Percentiles rank a stretch among this genome's conserved stretches.
Conservation (phyloP, 1,140 invertebrate genomes). For the Neodiprion fabricii region DNA sequence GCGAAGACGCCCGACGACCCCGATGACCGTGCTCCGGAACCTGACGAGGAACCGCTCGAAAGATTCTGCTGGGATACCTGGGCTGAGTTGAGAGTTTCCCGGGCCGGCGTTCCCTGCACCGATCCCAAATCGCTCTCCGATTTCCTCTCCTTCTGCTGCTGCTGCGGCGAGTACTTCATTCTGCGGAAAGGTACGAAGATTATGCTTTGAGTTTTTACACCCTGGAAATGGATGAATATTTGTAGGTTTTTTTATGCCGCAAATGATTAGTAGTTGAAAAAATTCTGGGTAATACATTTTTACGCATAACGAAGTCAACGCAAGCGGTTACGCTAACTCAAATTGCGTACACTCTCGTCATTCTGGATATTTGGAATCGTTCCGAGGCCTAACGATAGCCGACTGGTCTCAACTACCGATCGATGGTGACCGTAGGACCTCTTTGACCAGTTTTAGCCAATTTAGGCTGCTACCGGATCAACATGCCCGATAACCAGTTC, state of each 20-base stretch:
- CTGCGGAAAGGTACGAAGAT: constrained; percentile 28
- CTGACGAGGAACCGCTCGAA: constrained; percentile 27
- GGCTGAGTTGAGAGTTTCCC: constrained; percentile 21
- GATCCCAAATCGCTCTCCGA: constrained; percentile 54
- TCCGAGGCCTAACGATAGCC: too few species aligned
- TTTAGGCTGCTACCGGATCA: not conserved
- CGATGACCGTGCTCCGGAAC: constrained; percentile 23
- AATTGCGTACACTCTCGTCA: too few species aligned
- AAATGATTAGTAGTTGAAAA: too few species aligned
- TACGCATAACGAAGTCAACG: too few species aligned
- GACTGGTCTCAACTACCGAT: too few species aligned
- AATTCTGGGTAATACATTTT: too few species aligned
- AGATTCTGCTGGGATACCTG: constrained; percentile 25
- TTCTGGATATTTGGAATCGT: too few species aligned
- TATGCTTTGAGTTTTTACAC: constrained; percentile 18
- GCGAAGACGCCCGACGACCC: constrained; percentile 54
- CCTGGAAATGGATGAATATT: constrained; percentile 13
- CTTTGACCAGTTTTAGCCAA: not conserved
- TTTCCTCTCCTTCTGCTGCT: constrained; percentile 54
- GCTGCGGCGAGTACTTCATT: constrained; percentile 59
- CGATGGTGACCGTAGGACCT: not conserved
- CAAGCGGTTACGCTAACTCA: too few species aligned
- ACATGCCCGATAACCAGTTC: not conserved
- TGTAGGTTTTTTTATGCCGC: too few species aligned
- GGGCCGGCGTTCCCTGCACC: constrained; percentile 41